phyloP scores from a whole-genome alignment of 2,888 invertebrate genomes.

The Crocallis elinguaria region DNA sequence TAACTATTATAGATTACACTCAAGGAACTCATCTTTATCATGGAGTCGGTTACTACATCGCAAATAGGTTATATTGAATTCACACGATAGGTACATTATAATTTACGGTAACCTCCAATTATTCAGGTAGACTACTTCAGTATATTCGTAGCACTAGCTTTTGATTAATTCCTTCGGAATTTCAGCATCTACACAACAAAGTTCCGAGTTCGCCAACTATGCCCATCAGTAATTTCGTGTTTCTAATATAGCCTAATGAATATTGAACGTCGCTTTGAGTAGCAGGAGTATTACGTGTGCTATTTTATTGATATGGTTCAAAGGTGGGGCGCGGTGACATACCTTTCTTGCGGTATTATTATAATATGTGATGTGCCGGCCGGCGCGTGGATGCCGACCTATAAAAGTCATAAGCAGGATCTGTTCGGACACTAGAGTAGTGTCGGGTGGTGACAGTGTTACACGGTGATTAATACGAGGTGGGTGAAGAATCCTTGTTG shows the following conservation, averaged over 20 bases:
- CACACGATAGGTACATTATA: background rate
- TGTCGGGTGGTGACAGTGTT: conserved; percentile 62
- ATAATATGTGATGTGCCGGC: conserved; percentile 23
- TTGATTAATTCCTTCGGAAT: conserved; percentile 45
- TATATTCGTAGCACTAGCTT: conserved; percentile 23
- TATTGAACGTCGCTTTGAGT: conserved; percentile 52
- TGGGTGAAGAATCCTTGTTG: conserved; percentile 37
- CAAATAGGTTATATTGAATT: background rate
- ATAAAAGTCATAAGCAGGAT: conserved; percentile 74
- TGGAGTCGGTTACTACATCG: background rate
- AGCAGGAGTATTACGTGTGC: conserved; percentile 28
- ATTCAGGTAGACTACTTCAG: conserved; percentile 15
- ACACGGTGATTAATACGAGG: conserved; percentile 60
- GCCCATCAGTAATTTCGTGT: conserved; percentile 56
- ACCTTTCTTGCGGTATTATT: conserved; percentile 37
- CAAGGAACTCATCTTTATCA: background rate
- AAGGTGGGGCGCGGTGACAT: conserved; percentile 58
- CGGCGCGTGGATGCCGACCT: conserved; percentile 63
- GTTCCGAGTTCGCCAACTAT: conserved; percentile 54
- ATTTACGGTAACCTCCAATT: conserved; percentile 10
- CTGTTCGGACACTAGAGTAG: conserved; percentile 59
- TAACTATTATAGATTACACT: background rate
- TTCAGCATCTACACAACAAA: conserved; percentile 39
- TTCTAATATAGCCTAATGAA: conserved; percentile 61
- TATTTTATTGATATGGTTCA: conserved; percentile 39